Evolutionary conservation across 2,797 vertebrate species (phyloP).

Genomic region (Myotis findleyi): DNA sequence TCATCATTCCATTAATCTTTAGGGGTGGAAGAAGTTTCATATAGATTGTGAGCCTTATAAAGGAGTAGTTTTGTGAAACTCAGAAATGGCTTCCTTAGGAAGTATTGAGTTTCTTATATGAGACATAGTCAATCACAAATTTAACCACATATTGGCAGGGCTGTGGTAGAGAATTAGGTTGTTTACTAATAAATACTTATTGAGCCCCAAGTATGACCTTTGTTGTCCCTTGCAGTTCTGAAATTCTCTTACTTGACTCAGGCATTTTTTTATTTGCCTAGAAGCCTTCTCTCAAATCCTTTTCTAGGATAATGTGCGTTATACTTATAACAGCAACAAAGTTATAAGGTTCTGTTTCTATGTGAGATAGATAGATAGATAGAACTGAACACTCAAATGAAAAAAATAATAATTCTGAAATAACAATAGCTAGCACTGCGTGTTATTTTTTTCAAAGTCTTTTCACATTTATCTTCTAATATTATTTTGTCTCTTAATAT

Average conservation of each 20-base stretch:
- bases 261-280: background rate
- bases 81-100: background rate
- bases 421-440: background rate
- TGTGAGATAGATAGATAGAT: background rate
- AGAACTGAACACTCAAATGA: background rate
- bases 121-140: background rate
- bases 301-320: background rate
- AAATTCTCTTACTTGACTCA: background rate
- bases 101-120: background rate
- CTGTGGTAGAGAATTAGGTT: background rate
- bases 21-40: background rate
- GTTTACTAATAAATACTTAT: constrained; percentile 31
- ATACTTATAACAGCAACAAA: background rate
- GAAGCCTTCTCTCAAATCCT: background rate
- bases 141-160: background rate
- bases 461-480: background rate
- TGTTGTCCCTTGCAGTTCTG: background rate
- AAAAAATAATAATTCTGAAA: background rate
- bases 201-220: background rate
- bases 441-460: background rate
- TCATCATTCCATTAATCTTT: background rate
- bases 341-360: background rate
- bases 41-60: background rate
- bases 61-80: background rate
- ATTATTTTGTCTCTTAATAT: constrained; percentile 24